phyloP scores from a whole-genome alignment of 2,888 invertebrate species.

The Trichopria drosophilae region DNA sequence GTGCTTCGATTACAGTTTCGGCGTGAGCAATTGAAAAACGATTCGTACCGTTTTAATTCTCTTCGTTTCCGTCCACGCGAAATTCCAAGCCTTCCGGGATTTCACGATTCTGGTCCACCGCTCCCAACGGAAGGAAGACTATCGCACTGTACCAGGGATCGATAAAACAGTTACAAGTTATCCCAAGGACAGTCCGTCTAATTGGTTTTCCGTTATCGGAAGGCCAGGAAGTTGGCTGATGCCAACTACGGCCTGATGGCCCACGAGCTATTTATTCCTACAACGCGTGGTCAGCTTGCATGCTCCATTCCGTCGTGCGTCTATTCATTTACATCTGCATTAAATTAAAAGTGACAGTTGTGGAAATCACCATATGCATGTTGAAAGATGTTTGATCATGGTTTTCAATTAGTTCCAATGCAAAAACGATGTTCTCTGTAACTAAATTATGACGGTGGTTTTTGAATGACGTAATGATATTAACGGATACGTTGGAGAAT shows the following conservation, averaged over 20 bases:
- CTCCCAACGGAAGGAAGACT: no score
- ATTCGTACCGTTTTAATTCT: conserved; percentile 23
- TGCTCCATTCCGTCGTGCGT: no score
- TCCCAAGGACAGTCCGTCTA: conserved; percentile 27
- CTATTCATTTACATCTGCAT: no score
- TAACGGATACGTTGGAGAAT: no score
- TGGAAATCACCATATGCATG: no score
- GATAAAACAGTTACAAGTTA: conserved; percentile 34
- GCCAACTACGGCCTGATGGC: conserved; percentile 23
- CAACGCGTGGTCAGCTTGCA: conserved; percentile 27
- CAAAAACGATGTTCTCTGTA: no score
- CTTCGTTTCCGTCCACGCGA: conserved; percentile 6
- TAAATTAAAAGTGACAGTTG: no score
- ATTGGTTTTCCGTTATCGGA: conserved; percentile 33
- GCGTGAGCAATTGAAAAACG: conserved; percentile 22
- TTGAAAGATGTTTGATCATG: no score
- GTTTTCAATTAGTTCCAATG: no score
- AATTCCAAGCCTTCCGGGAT: conserved; percentile 13
- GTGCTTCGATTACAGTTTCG: no score
- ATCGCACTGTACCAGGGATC: conserved; percentile 27
- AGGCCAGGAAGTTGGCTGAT: conserved; percentile 26
- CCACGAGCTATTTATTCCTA: conserved; percentile 32
- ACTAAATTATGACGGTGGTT: no score
- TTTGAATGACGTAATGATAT: no score
- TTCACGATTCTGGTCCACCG: neutral